Conservation (phyloP, 1,140 invertebrate species). For the Pseudomyrmex pallidus region DNA sequence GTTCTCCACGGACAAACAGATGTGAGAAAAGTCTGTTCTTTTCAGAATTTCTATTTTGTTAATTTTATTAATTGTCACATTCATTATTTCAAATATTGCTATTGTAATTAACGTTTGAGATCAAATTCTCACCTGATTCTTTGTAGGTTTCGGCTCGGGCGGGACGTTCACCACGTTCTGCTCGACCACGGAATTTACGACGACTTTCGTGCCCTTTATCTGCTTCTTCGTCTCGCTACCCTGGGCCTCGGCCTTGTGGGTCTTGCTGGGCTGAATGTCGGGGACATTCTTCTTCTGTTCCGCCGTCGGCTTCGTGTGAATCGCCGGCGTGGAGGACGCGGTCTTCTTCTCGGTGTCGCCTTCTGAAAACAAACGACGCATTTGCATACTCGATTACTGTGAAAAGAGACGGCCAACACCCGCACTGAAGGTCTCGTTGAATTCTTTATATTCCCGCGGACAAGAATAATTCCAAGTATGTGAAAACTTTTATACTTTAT, state of each 20-base stretch:
- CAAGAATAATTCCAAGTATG: not conserved
- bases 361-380: conserved; percentile 44
- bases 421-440: conserved; percentile 13
- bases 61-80: too few species aligned
- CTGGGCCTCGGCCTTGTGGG: conserved; percentile 66
- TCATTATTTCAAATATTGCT: not conserved
- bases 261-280: conserved; percentile 84
- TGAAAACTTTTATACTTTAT: not conserved
- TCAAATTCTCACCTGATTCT: conserved; percentile 65
- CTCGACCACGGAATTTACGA: conserved; percentile 80
- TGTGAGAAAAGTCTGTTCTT: too few species aligned
- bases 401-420: conserved; percentile 27
- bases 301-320: conserved; percentile 80
- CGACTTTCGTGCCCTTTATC: conserved; percentile 78
- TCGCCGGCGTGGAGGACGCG: conserved; percentile 63
- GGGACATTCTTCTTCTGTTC: conserved; percentile 73
- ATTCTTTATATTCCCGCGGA: not conserved
- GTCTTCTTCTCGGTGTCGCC: conserved; percentile 62
- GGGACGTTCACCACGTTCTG: conserved; percentile 69
- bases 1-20: too few species aligned
- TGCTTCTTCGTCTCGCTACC: conserved; percentile 78
- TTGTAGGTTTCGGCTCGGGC: conserved; percentile 32
- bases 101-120: not conserved
- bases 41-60: too few species aligned
- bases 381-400: conserved; percentile 41